Conservation (phyloP, 2,888 invertebrate species). For the Diarsia mendica region DNA sequence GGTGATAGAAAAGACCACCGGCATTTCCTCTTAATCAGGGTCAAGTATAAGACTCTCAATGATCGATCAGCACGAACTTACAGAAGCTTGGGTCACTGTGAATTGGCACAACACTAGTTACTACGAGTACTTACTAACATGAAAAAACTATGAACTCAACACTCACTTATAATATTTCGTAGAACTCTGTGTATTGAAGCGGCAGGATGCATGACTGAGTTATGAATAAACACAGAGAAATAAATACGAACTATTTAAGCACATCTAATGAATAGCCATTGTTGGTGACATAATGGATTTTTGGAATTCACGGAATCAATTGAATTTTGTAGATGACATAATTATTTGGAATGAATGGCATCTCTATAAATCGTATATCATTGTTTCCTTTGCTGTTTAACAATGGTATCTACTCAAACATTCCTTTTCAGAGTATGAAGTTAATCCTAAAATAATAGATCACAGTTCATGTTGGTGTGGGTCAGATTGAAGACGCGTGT, state of each 20-base stretch:
- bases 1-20: no score
- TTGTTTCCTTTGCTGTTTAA: slow-evolving; percentile 23
- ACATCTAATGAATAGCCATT: slow-evolving; percentile 47
- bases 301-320: slow-evolving; percentile 18
- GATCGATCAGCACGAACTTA: slow-evolving; percentile 7
- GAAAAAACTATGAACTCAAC: slow-evolving; percentile 20
- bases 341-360: slow-evolving; percentile 19
- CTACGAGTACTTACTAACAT: not conserved
- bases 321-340: slow-evolving; percentile 41
- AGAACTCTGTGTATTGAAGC: slow-evolving; percentile 16
- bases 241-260: slow-evolving; percentile 33
- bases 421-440: not conserved
- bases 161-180: slow-evolving; percentile 35
- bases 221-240: slow-evolving; percentile 22
- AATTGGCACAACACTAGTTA: slow-evolving; percentile 34
- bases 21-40: not conserved
- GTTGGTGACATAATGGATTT: slow-evolving; percentile 48
- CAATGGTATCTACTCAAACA: not conserved
- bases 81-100: slow-evolving; percentile 15
- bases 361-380: slow-evolving; percentile 4
- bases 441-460: not conserved
- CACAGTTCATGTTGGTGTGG: not conserved
- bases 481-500: slow-evolving; percentile 4
- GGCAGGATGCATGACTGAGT: slow-evolving; percentile 43
- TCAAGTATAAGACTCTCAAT: slow-evolving; percentile 14